Conservation (phyloP, 2,888 invertebrate genomes). For the Leucania comma region DNA sequence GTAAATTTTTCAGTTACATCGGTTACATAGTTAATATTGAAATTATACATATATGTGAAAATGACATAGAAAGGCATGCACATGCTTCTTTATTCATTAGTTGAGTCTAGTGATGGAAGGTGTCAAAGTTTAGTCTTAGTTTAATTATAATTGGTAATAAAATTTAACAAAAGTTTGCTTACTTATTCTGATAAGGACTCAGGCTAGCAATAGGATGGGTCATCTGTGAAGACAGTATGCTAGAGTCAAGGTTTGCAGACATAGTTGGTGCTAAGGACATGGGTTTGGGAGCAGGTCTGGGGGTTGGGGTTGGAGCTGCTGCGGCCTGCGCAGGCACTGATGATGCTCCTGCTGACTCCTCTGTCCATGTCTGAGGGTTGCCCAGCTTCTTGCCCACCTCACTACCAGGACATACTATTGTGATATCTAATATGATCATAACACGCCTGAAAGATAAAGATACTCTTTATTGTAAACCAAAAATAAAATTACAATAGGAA, state of each 20-base stretch:
- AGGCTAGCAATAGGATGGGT: constrained; percentile 95
- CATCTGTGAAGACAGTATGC: constrained; percentile 86
- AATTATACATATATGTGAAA: no score
- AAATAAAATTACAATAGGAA: no score
- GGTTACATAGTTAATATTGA: no score
- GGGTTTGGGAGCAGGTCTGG: constrained; percentile 65
- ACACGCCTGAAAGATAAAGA: constrained; percentile 92
- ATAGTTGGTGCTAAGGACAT: constrained; percentile 66
- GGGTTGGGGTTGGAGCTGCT: constrained; percentile 70
- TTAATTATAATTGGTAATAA: background rate
- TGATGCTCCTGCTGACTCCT: constrained; percentile 72
- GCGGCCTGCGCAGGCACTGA: constrained; percentile 67
- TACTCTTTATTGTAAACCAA: no score
- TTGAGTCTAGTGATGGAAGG: no score
- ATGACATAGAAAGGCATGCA: no score
- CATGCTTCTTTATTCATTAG: no score
- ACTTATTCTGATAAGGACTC: constrained; percentile 98
- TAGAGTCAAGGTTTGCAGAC: constrained; percentile 79
- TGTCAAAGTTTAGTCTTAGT: background rate
- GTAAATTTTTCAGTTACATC: no score
- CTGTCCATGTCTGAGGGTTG: constrained; percentile 93
- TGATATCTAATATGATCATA: constrained; percentile 95
- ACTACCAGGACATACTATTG: constrained; percentile 93
- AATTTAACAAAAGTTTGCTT: constrained; percentile 64
- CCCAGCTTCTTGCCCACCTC: constrained; percentile 95